Evolutionary conservation across 2,888 invertebrate genomes (phyloP).

Genomic region (Dasypolia templi): DNA sequence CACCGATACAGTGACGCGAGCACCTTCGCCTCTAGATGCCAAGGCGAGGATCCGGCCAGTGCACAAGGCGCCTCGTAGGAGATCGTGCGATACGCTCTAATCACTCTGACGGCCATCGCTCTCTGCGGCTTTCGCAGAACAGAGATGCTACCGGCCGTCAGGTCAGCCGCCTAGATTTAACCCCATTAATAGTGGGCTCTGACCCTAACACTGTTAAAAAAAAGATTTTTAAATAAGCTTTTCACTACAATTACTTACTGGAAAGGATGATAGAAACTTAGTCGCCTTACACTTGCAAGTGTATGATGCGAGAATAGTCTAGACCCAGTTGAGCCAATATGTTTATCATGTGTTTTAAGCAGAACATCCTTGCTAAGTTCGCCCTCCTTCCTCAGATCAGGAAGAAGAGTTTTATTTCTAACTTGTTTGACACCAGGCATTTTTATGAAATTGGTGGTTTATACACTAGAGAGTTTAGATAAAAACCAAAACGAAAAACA

Average conservation of each 20-base stretch:
- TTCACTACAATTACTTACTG: constrained; percentile 78
- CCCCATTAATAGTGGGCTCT: background rate
- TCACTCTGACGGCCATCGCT: too few relatives aligned
- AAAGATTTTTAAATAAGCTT: background rate
- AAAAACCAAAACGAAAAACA: constrained; percentile 25
- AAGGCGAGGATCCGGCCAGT: too few relatives aligned
- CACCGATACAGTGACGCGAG: too few relatives aligned
- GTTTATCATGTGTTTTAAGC: constrained; percentile 82
- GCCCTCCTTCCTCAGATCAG: constrained; percentile 86
- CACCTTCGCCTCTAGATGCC: too few relatives aligned
- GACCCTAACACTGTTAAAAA: background rate
- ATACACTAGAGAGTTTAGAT: constrained; percentile 35
- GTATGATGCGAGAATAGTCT: constrained; percentile 91
- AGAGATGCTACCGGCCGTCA: too few relatives aligned
- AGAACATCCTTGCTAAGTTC: constrained; percentile 81
- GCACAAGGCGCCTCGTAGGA: too few relatives aligned
- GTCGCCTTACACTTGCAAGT: constrained; percentile 89
- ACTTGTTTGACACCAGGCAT: constrained; percentile 82
- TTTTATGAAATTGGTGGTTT: constrained; percentile 22
- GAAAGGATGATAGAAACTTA: constrained; percentile 85
- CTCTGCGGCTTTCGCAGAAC: too few relatives aligned
- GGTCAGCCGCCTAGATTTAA: too few relatives aligned
- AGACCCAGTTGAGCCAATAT: constrained; percentile 83
- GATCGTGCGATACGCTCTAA: too few relatives aligned
- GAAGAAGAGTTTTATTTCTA: constrained; percentile 85